A percentile compares a stretch with the other conserved stretches of the same genome.
Evolutionary conservation across 2,888 invertebrate genomes (phyloP).

Genomic region (Aquatica leii): DNA sequence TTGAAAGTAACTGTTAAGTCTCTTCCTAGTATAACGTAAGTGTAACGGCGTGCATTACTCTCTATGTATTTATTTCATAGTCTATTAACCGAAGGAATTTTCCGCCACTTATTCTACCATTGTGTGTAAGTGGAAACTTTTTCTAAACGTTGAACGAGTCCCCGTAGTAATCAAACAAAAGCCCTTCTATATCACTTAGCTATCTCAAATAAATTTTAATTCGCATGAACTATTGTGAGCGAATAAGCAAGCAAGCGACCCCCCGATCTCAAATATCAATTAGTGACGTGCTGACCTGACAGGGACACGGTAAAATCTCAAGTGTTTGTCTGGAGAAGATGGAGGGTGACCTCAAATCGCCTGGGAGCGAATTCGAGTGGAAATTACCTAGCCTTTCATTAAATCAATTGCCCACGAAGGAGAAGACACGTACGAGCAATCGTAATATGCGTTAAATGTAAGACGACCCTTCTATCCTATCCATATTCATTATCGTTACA

Average conservation of each 20-base stretch:
- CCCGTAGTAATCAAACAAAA: background rate
- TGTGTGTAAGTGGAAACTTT: too few species aligned
- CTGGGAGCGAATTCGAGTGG: slow-evolving; percentile 23
- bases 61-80: too few species aligned
- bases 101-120: too few species aligned
- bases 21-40: too few species aligned
- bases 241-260: background rate
- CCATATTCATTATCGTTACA: slow-evolving; percentile 25
- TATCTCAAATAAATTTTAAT: slow-evolving; percentile 16
- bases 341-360: slow-evolving; percentile 14
- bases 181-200: slow-evolving; percentile 5
- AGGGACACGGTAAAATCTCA: slow-evolving; percentile 18
- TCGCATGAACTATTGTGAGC: slow-evolving; percentile 18
- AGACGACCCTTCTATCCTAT: slow-evolving; percentile 19
- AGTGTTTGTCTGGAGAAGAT: slow-evolving; percentile 24
- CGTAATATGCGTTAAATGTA: slow-evolving; percentile 23
- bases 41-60: too few species aligned
- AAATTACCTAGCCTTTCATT: slow-evolving; percentile 32
- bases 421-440: slow-evolving; percentile 29
- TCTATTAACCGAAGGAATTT: too few species aligned
- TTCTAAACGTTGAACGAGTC: too few species aligned
- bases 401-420: slow-evolving; percentile 34
- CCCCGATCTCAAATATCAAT: slow-evolving; percentile 26
- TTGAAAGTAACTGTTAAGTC: too few species aligned
- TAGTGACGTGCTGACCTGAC: slow-evolving; percentile 28